Percentiles rank a stretch among this genome's conserved stretches.
Conservation (phyloP, 2,797 vertebrate species). For the Telmatherina bonti region DNA sequence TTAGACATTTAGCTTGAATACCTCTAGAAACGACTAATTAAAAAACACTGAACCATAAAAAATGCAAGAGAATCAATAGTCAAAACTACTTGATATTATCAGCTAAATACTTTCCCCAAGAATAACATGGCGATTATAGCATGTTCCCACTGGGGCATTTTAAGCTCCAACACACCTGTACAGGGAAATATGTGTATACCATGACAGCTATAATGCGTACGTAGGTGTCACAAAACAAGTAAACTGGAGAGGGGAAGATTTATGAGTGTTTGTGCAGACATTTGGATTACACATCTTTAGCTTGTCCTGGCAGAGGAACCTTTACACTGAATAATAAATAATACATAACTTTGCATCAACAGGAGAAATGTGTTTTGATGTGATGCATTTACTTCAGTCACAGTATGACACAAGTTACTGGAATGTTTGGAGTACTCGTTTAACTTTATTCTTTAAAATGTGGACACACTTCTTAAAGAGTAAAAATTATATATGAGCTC, state of each 20-base stretch:
- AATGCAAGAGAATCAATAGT: conserved; percentile 1
- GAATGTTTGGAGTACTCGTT: conserved; percentile 29
- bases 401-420: conserved; percentile 14
- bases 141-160: conserved; percentile 14
- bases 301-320: conserved; percentile 6
- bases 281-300: conserved; percentile 47
- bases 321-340: conserved; percentile 1
- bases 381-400: conserved; percentile 18
- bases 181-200: conserved; percentile 50
- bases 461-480: background rate
- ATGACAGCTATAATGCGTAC: conserved; percentile 39
- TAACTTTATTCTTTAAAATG: conserved; percentile 9
- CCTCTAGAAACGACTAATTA: background rate
- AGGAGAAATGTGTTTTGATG: conserved; percentile 22
- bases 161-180: background rate
- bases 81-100: background rate
- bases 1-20: background rate
- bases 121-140: conserved; percentile 6
- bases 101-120: background rate
- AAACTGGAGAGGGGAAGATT: conserved; percentile 56
- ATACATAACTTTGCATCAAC: background rate
- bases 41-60: conserved; percentile 3
- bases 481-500: background rate
- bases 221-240: conserved; percentile 38
- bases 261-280: conserved; percentile 47